Conservation (phyloP, 2,113 vertebrate genomes). For the Poecile atricapillus region DNA sequence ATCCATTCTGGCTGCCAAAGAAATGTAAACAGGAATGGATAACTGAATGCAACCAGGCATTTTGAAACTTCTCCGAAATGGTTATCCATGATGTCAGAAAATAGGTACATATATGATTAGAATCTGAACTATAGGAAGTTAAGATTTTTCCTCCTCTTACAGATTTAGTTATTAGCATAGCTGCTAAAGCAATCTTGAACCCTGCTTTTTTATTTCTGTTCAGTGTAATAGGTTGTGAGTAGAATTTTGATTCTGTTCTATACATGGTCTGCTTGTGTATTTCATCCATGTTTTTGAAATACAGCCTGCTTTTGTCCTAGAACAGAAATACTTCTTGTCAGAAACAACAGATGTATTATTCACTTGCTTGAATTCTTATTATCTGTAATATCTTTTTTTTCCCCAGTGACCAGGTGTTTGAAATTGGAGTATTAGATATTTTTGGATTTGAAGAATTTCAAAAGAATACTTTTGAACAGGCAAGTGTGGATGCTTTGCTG, state of each 20-base stretch:
- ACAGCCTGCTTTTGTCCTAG: background rate
- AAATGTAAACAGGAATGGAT: background rate
- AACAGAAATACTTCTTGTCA: background rate
- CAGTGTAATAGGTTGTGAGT: background rate
- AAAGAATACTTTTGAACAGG: slow-evolving; percentile 91
- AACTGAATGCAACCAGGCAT: background rate
- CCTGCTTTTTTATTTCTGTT: background rate
- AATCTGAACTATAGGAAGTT: background rate
- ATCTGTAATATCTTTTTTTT: background rate
- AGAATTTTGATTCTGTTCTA: background rate
- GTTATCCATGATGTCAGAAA: background rate
- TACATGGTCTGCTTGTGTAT: background rate
- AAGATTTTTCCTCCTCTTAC: background rate
- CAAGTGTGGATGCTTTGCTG: slow-evolving; percentile 51
- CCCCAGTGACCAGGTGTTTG: slow-evolving; percentile 77
- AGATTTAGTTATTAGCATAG: background rate
- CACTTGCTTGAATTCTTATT: background rate
- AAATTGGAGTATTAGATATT: slow-evolving; percentile 90
- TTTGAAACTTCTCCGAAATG: background rate
- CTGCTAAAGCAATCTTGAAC: background rate
- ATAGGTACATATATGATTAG: background rate
- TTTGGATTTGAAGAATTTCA: slow-evolving; percentile 95
- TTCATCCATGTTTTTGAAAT: background rate
- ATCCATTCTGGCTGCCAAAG: background rate
- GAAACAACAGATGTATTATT: background rate